Percentiles rank a stretch among this genome's conserved stretches.
Evolutionary conservation across 1,140 invertebrate genomes (phyloP).

Genomic region (Campodea augens): DNA sequence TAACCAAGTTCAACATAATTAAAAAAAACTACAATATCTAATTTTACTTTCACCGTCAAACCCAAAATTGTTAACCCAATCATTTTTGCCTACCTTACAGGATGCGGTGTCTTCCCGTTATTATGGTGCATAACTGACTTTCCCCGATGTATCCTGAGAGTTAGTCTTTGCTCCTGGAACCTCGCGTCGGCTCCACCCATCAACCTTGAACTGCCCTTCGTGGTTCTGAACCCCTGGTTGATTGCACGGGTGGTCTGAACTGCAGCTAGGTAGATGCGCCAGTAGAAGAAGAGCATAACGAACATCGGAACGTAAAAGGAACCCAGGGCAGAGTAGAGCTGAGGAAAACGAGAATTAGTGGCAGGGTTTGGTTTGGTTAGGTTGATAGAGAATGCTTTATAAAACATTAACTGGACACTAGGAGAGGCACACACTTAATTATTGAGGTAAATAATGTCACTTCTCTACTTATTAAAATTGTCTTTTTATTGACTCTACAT

Average conservation of each 20-base stretch:
- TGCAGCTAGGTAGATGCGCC: constrained; percentile 82
- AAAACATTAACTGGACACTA: too few relatives aligned
- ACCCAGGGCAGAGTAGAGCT: constrained; percentile 71
- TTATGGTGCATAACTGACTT: constrained; percentile 29
- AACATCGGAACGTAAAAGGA: constrained; percentile 93
- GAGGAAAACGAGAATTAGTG: not conserved
- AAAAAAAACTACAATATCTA: too few relatives aligned
- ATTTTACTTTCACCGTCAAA: too few relatives aligned
- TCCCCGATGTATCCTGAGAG: constrained; percentile 76
- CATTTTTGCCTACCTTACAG: too few relatives aligned
- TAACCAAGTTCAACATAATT: too few relatives aligned
- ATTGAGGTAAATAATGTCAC: too few relatives aligned
- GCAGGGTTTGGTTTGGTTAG: too few relatives aligned
- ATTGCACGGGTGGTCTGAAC: constrained; percentile 74
- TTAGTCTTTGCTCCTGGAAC: constrained; percentile 70
- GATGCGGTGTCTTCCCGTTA: constrained; percentile 34
- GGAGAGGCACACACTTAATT: too few relatives aligned
- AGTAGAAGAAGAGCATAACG: constrained; percentile 93
- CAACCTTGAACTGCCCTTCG: constrained; percentile 43
- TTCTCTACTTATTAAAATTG: too few relatives aligned
- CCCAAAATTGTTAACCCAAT: too few relatives aligned
- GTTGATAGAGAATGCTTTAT: too few relatives aligned
- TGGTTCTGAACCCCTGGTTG: constrained; percentile 81
- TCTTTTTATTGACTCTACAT: too few relatives aligned
- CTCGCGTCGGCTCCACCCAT: constrained; percentile 34